Base-by-base conservation (phyloP, 2,888 invertebrate genomes). In the Rhodophaea formosa region DNA sequence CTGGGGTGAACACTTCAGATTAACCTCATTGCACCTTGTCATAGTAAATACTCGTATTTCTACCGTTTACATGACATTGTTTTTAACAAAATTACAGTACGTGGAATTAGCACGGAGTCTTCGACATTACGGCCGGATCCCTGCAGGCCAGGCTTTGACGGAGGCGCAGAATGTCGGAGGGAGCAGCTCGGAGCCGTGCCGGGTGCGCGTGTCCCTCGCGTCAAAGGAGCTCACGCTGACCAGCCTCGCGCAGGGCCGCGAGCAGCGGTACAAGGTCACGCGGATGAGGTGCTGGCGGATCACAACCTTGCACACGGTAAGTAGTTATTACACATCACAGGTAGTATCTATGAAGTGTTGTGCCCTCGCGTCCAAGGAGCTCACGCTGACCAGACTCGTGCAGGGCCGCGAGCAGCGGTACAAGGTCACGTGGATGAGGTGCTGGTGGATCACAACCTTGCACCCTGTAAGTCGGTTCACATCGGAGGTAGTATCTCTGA, bases 271-370 rank as follows among this genome's bases (percentile, higher is more conserved):
- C 83, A 97, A 97, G 84, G 97, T 99, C 43, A 99, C 98, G 0
- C 92, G 99, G 69, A 99, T 99, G 96, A 93, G 97, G 59, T 98
- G 98, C 75, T 99, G 99, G 99, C 93, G 99, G 69, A 97, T 99
- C 52, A 98, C 97, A 16, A 96, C 97, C 1, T 91, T 95, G 69
- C 95, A 96, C 79, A 89, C 91, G 69, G 95, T 96, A 83, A 93
- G 92, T 80, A 93, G 92, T 80, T 59, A 65, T 66, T 35, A 3
- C 3, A 10, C 23, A 23, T 3, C 23, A 23, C 2, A 23, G 23
- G 5, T 23, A 23, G 23, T 23, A 23, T 2, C 23, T 32, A 32
- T 32, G 10, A 6, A 32, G 32, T 7, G 32, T 5, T 23, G 5
- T 2, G 23, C 23, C 23, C 23, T 23, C 3, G 23, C 23, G 23